Conservation (phyloP, 2,888 invertebrate genomes). For the Polia nebulosa region DNA sequence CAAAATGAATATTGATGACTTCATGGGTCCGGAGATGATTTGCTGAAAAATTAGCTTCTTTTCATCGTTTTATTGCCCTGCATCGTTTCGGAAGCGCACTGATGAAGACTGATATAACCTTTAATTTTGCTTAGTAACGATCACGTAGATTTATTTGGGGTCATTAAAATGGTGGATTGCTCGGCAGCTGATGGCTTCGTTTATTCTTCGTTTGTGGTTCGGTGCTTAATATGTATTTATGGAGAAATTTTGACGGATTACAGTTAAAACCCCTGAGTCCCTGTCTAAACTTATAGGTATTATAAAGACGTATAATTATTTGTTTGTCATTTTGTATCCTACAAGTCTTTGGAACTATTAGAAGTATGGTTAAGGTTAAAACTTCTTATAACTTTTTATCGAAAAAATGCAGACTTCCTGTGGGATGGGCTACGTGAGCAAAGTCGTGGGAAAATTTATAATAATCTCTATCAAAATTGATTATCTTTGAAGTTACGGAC, state of each 20-base stretch:
- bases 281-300: not conserved
- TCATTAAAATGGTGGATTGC: conserved; percentile 66
- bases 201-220: conserved; percentile 53
- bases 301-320: not conserved
- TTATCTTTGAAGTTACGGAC: not conserved
- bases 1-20: conserved; percentile 91
- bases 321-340: not conserved
- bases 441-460: not conserved
- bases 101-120: conserved; percentile 90
- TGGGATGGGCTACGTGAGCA: not conserved
- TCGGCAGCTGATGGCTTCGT: conserved; percentile 47
- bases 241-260: conserved; percentile 44
- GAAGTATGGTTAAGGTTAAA: no score
- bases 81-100: conserved; percentile 81
- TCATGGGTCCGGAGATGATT: conserved; percentile 89
- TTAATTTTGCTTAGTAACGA: conserved; percentile 88
- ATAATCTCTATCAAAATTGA: not conserved
- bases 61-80: conserved; percentile 89
- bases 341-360: not conserved
- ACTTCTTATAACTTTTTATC: no score
- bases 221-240: conserved; percentile 17
- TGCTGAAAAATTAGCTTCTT: conserved; percentile 90
- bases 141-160: conserved; percentile 76
- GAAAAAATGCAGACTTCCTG: not conserved
- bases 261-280: not conserved